These are phyloP conservation scores for Meteorus colon DNA, from an alignment of 2,888 invertebrate genomes.

Conservation along the genomic window DNA sequence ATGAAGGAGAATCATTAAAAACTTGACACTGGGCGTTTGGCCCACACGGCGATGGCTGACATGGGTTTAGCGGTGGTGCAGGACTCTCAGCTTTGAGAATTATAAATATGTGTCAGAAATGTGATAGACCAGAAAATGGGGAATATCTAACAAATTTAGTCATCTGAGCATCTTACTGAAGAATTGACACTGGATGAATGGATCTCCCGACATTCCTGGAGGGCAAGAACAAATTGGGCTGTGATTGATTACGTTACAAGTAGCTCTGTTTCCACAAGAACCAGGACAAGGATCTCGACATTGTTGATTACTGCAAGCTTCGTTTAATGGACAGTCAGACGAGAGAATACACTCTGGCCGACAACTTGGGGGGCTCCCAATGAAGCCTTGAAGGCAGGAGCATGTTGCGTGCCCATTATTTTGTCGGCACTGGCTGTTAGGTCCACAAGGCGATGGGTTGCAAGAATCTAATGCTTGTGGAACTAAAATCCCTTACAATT, in stretches of 20 bases:
- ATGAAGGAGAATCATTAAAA: conserved; percentile 75
- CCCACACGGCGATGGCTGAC: conserved; percentile 74
- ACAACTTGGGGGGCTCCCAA: conserved; percentile 72
- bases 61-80: conserved; percentile 66
- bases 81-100: conserved; percentile 29
- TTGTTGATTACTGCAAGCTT: conserved; percentile 72
- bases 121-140: conserved; percentile 3
- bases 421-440: conserved; percentile 75
- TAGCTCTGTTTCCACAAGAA: conserved; percentile 73
- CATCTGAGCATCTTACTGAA: conserved; percentile 32
- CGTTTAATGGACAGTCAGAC: conserved; percentile 75
- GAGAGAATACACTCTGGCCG: conserved; percentile 71
- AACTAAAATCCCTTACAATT: conserved; percentile 49
- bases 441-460: conserved; percentile 74
- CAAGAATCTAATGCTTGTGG: conserved; percentile 64
- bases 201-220: conserved; percentile 70
- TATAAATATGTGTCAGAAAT: background rate
- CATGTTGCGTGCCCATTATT: conserved; percentile 75
- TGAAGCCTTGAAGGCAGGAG: conserved; percentile 71
- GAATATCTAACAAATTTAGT: background rate
- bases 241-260: conserved; percentile 74
- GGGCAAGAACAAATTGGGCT: conserved; percentile 75
- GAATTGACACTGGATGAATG: conserved; percentile 69
- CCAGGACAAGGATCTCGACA: conserved; percentile 74
- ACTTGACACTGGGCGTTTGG: conserved; percentile 73